These are phyloP conservation scores for Synergus laeviventris DNA, from an alignment of 2,888 invertebrate species.

Conservation along the genomic window DNA sequence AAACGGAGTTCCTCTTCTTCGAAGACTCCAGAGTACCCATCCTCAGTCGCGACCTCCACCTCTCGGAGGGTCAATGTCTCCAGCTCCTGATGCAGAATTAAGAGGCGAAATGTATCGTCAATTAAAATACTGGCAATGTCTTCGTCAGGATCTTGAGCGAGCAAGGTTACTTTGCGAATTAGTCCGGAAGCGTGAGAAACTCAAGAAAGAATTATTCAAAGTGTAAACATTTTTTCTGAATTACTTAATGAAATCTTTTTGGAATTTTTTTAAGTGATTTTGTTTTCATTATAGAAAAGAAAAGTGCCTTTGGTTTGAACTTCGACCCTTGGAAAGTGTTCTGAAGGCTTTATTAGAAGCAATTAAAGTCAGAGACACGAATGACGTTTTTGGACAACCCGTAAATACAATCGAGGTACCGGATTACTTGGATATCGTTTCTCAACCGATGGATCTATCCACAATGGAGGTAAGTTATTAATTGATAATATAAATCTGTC, in stretches of 20 bases:
- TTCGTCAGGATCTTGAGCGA: constrained; percentile 95
- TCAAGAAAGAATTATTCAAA: constrained; percentile 91
- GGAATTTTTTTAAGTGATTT: not conserved
- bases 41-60: constrained; percentile 71
- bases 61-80: constrained; percentile 66
- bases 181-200: constrained; percentile 95
- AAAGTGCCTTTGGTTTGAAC: constrained; percentile 87
- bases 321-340: constrained; percentile 89
- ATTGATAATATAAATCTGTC: constrained; percentile 15
- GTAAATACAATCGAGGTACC: constrained; percentile 93
- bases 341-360: constrained; percentile 87
- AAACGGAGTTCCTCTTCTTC: constrained; percentile 95
- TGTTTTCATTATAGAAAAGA: constrained; percentile 78
- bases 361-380: constrained; percentile 87
- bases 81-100: constrained; percentile 70
- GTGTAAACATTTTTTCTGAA: constrained; percentile 75
- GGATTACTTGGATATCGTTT: constrained; percentile 91
- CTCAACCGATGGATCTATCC: constrained; percentile 91
- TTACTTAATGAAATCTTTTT: constrained; percentile 24
- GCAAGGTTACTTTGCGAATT: constrained; percentile 94
- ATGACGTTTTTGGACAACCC: constrained; percentile 94
- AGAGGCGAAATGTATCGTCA: constrained; percentile 87
- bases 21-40: constrained; percentile 85
- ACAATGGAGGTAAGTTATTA: constrained; percentile 83
- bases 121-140: constrained; percentile 94